Conservation (phyloP, 2,888 invertebrate genomes). For the Gnatocerus cornutus region DNA sequence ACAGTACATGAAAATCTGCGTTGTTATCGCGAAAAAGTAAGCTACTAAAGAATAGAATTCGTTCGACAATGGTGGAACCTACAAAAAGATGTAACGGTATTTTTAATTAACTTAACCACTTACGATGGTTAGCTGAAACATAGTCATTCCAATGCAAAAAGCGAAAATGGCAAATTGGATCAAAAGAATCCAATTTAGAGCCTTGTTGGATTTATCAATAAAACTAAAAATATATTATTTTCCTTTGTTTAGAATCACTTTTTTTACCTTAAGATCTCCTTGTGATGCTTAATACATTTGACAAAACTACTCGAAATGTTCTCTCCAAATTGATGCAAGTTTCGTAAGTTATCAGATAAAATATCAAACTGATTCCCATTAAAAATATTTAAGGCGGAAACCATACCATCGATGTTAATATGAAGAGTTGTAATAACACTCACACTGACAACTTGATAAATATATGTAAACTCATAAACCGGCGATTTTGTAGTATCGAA, state of each 20-base stretch:
- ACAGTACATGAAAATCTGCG: conserved; percentile 46
- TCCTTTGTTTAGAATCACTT: not conserved
- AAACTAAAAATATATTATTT: conserved; percentile 7
- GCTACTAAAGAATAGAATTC: conserved; percentile 28
- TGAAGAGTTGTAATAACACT: conserved; percentile 14
- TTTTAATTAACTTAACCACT: not conserved
- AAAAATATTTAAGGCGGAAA: conserved; percentile 13
- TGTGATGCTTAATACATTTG: conserved; percentile 17
- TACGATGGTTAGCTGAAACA: conserved; percentile 41
- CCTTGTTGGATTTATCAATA: conserved; percentile 19
- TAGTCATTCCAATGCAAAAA: conserved; percentile 30
- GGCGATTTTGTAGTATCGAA: conserved; percentile 25
- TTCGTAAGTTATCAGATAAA: conserved; percentile 26
- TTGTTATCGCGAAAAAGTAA: conserved; percentile 20
- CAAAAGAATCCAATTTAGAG: conserved; percentile 15
- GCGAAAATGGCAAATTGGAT: conserved; percentile 27
- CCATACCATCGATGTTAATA: conserved; percentile 14
- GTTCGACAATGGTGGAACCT: conserved; percentile 14
- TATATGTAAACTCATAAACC: conserved; percentile 26
- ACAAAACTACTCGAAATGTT: not conserved
- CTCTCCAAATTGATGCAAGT: not conserved
- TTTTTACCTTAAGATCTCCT: conserved; percentile 15
- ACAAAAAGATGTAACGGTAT: not conserved
- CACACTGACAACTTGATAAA: conserved; percentile 19
- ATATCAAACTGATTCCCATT: conserved; percentile 24